Conservation (phyloP, 2,797 vertebrate species). For the Mallotus villosus region DNA sequence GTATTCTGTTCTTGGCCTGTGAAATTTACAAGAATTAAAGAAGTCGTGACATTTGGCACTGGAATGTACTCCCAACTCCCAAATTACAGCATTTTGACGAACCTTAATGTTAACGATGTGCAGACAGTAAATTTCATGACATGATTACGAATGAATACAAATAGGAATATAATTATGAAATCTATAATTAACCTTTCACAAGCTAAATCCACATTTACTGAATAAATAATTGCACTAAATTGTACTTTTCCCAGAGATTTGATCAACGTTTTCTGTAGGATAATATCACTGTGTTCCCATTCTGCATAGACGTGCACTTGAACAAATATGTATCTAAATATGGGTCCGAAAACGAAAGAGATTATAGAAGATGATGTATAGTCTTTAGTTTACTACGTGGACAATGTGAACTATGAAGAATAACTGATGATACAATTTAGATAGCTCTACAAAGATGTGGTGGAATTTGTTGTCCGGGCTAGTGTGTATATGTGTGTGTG, state of each 20-base stretch:
- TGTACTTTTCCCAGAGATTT: neutral
- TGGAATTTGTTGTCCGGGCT: neutral
- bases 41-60: conserved; percentile 25
- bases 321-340: too few relatives aligned
- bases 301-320: too few relatives aligned
- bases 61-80: neutral
- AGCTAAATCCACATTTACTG: neutral
- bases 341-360: too few relatives aligned
- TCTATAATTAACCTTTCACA: neutral
- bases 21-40: conserved; percentile 31
- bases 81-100: conserved; percentile 16
- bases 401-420: too few relatives aligned
- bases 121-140: neutral
- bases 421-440: too few relatives aligned
- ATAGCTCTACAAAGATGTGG: neutral
- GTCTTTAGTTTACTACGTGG: too few relatives aligned
- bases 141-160: neutral
- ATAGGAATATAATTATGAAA: neutral
- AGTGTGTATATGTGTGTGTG: conserved; percentile 1
- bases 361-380: too few relatives aligned
- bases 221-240: neutral
- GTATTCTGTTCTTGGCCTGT: conserved; percentile 24
- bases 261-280: neutral
- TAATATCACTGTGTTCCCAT: neutral
- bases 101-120: neutral